A percentile compares a stretch with the other conserved stretches of the same genome.
phyloP scores from a whole-genome alignment of 2,797 vertebrate species.

The Pteronotus mesoamericanus region DNA sequence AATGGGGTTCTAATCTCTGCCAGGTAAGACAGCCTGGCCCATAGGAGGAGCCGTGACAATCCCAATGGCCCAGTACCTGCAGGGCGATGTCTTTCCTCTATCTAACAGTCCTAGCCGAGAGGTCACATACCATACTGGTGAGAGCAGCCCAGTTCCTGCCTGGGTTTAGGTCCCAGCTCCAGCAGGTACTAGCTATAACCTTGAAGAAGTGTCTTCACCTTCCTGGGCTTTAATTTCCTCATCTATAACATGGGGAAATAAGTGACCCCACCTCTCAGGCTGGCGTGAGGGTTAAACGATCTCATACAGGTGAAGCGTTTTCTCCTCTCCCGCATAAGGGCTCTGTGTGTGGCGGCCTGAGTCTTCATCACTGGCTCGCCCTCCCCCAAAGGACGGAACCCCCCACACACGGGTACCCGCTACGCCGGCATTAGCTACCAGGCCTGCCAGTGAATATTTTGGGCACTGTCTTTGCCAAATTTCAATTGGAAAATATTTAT shows the following conservation, averaged over 20 bases:
- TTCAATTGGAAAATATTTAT: not conserved
- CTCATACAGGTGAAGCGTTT: not conserved
- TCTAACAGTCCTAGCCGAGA: not conserved
- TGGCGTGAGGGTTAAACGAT: not conserved
- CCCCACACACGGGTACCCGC: rapidly evolving
- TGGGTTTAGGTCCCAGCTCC: not conserved
- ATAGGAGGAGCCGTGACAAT: not conserved
- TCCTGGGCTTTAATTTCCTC: not conserved
- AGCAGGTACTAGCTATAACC: not conserved
- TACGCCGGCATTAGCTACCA: not conserved
- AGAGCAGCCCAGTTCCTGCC: not conserved
- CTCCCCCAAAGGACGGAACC: not conserved
- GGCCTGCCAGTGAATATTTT: not conserved
- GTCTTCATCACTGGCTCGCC: not conserved
- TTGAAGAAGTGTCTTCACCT: not conserved
- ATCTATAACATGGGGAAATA: not conserved
- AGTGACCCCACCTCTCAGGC: not conserved
- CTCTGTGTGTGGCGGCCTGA: not conserved
- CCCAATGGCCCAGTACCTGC: not conserved
- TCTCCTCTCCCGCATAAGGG: not conserved
- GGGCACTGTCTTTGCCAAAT: not conserved
- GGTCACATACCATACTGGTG: not conserved
- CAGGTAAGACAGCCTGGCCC: not conserved
- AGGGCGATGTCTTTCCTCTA: not conserved
- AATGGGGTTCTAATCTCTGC: not conserved